Evolutionary conservation across 2,797 vertebrate species (phyloP).

Genomic region (Synaphobranchus kaupii): DNA sequence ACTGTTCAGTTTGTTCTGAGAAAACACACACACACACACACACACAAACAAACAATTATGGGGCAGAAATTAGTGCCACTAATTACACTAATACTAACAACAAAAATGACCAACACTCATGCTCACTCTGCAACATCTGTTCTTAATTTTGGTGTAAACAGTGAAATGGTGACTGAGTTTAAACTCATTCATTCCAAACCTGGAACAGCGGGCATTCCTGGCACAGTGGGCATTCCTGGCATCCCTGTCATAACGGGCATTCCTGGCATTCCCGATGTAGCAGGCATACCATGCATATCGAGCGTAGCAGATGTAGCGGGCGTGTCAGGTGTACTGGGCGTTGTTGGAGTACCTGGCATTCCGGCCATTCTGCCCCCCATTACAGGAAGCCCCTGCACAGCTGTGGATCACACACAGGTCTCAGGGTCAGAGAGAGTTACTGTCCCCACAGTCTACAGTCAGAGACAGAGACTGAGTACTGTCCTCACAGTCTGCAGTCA

Average conservation of each 20-base stretch:
- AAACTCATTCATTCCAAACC: conserved; percentile 33
- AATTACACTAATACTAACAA: not conserved
- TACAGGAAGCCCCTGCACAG: conserved; percentile 77
- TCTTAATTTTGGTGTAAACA: not conserved
- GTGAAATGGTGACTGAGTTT: conserved; percentile 7
- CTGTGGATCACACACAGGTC: conserved; percentile 49
- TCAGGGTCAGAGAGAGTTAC: too few species aligned
- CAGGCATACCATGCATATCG: not conserved
- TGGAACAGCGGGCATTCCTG: conserved; percentile 66
- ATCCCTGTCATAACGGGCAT: conserved; percentile 44
- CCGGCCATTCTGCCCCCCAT: conserved; percentile 78
- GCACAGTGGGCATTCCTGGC: conserved; percentile 62
- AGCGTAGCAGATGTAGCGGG: conserved; percentile 36
- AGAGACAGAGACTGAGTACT: conserved; percentile 21
- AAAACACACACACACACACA: conserved; percentile 51
- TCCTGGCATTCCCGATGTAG: conserved; percentile 31
- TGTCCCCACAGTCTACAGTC: too few species aligned
- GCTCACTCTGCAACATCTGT: not conserved
- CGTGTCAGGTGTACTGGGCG: not conserved
- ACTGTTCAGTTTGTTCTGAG: not conserved
- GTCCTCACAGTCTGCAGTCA: not conserved
- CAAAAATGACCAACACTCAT: not conserved
- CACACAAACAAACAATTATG: not conserved
- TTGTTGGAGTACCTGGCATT: conserved; percentile 36
- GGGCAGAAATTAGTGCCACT: not conserved